Evolutionary conservation across 2,113 vertebrate genomes (phyloP), one percentile per base, ranked within the genome.

Genomic region (Otocyon megalotis): DNA sequence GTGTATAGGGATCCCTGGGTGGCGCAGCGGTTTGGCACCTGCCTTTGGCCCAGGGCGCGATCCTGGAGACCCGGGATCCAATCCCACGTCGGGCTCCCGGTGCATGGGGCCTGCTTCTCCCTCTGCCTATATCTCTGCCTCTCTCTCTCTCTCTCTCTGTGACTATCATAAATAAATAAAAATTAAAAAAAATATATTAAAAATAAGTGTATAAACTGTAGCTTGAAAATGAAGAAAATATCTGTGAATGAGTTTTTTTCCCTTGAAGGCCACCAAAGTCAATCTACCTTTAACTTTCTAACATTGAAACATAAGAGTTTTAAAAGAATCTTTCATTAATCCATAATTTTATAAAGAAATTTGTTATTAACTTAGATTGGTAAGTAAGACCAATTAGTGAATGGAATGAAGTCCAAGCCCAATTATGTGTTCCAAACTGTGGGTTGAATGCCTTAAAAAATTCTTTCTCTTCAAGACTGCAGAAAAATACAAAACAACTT

Each of bases 381-480:
- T 91, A 95, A 90, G 60, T 72, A 72, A 96, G 84, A 93, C 30
- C 77, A 96, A 77, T 94, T 91, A 94, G 50, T 58, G 54, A 86
- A 81, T 28, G 72, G 88, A 93, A 94, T 87, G 28, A 94, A 92
- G 67, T 80, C 60, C 22, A 86, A 94, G 48, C 35, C 72, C 77
- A 94, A 69, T 85, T 94, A 94, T 71, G 77, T 88, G 86, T 82
- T 97, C 93, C 91, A 77, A 92, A 91, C 72, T 90, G 65, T 95
- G 69, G 79, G 62, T 35, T n/a, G 37, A 90, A 96, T 71, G 56
- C 19, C 37, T 77, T 90, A 28, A 86, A 53, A n/a, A 56, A 97
- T 69, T 96, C 58, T 76, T 96, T 87, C 53, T 90, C 74, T 96
- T 89, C 65, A 86, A 93, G 58, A 91, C 53, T 71, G 19, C 15